These are phyloP conservation scores for Metaphire vulgaris DNA, from an alignment of 1,140 invertebrate species.

Conservation along the genomic window DNA sequence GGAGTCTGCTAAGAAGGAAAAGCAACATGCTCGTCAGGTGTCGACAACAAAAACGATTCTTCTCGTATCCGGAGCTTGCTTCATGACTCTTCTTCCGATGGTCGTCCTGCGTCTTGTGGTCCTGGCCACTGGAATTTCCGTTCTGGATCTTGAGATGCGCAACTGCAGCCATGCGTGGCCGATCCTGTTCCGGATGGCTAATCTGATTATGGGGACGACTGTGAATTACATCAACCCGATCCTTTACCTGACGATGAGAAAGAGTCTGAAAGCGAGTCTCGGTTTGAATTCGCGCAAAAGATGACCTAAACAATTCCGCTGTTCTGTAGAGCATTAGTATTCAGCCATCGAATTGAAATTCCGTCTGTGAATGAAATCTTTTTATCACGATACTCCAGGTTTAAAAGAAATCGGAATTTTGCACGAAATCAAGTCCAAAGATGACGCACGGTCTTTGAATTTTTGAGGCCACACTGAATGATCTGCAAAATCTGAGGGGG, in stretches of 20 bases:
- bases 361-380: no score
- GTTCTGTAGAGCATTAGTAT: no score
- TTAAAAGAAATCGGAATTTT: no score
- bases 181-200: background rate
- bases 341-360: no score
- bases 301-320: no score
- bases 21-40: background rate
- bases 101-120: background rate
- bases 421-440: no score
- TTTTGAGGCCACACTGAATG: no score
- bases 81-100: background rate
- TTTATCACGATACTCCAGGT: no score
- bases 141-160: background rate
- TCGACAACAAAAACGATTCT: background rate
- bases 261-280: background rate
- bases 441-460: no score
- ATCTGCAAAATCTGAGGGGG: no score
- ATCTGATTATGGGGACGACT: background rate
- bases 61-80: background rate
- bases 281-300: no score
- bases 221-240: background rate
- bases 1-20: background rate
- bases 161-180: background rate
- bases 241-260: background rate
- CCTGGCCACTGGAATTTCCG: background rate